Percentiles rank a stretch among this genome's conserved stretches.
phyloP scores from a whole-genome alignment of 2,113 vertebrate genomes.

The Tragelaphus imberbis region DNA sequence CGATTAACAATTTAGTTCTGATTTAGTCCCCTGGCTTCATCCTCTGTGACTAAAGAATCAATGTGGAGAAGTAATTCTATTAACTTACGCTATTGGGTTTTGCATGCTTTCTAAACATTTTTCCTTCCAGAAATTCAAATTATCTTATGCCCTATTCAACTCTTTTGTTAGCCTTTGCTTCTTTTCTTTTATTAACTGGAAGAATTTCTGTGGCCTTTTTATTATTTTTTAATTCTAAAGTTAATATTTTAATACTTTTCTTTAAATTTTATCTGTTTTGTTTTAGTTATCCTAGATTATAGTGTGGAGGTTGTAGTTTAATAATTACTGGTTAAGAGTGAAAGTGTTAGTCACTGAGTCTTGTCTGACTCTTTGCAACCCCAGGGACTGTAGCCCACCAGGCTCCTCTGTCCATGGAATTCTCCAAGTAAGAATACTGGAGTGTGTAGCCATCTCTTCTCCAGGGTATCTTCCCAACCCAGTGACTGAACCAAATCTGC shows the following conservation, averaged over 20 bases:
- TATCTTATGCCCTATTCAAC: background rate
- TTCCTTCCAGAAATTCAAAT: background rate
- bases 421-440: background rate
- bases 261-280: background rate
- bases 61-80: no score
- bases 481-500: background rate
- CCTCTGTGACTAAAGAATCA: background rate
- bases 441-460: background rate
- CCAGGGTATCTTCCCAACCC: background rate
- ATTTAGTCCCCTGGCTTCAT: background rate
- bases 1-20: background rate
- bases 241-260: background rate
- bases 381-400: background rate
- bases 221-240: background rate
- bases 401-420: background rate
- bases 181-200: background rate
- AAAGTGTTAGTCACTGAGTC: background rate
- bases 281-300: background rate
- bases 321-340: background rate
- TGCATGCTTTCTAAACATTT: background rate
- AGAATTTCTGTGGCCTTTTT: background rate
- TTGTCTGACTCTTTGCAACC: rapidly evolving
- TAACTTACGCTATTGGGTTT: background rate
- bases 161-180: background rate
- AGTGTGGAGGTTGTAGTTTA: background rate